These are phyloP conservation scores for Zosterops japonicus DNA, from an alignment of 2,113 vertebrate genomes.

Conservation along the genomic window DNA sequence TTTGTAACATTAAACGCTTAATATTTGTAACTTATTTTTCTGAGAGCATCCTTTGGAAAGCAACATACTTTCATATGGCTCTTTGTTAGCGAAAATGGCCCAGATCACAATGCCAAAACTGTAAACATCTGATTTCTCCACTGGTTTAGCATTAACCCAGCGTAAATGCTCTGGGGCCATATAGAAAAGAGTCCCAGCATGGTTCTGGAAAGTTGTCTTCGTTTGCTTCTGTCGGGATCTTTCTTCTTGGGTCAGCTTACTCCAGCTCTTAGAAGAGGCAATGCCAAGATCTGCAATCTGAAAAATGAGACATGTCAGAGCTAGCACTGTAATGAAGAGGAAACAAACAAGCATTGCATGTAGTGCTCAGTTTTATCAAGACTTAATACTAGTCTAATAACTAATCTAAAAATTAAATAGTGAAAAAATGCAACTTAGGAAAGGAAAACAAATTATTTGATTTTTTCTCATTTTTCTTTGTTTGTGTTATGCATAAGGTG, in stretches of 20 bases:
- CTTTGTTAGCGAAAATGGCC: slow-evolving; percentile 86
- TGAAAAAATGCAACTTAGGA: neutral
- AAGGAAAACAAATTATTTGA: neutral
- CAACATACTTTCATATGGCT: slow-evolving; percentile 90
- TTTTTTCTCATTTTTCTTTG: neutral
- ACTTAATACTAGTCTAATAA: neutral
- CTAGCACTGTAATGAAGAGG: neutral
- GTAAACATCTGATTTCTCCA: slow-evolving; percentile 93
- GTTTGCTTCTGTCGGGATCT: slow-evolving; percentile 72
- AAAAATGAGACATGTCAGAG: neutral
- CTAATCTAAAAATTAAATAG: neutral
- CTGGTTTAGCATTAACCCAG: slow-evolving; percentile 77
- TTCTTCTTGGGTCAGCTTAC: slow-evolving; percentile 86
- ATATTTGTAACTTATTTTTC: neutral
- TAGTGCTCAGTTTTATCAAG: neutral
- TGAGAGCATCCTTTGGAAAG: neutral
- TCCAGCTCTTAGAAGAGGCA: slow-evolving; percentile 89
- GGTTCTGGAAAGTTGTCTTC: slow-evolving; percentile 39
- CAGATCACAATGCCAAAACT: slow-evolving; percentile 94
- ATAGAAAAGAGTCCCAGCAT: slow-evolving; percentile 90
- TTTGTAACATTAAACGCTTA: neutral
- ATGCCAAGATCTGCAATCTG: slow-evolving; percentile 95
- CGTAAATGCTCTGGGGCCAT: slow-evolving; percentile 93
- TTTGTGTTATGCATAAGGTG: too few species aligned
- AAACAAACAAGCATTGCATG: neutral